These are phyloP conservation scores for Procambarus virginalis DNA, from an alignment of 1,140 invertebrate species.

Conservation along the genomic window DNA sequence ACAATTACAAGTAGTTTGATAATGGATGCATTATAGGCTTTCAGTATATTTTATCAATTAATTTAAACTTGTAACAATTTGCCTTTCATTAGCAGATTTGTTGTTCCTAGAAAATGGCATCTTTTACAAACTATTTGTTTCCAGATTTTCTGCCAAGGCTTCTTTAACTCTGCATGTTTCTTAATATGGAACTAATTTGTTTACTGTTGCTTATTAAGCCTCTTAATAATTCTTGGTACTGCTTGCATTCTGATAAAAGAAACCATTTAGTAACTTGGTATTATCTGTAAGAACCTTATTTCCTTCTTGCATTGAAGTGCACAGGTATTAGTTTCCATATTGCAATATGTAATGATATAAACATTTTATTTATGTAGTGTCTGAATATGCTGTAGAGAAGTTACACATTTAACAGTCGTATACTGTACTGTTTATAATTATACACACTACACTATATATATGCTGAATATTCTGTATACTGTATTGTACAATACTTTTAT, in stretches of 20 bases:
- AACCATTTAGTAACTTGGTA: background rate
- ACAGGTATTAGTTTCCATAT: no score
- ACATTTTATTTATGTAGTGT: no score
- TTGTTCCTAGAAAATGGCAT: background rate
- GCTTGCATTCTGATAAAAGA: background rate
- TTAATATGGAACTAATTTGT: background rate
- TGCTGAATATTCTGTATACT: no score
- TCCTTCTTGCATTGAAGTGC: no score
- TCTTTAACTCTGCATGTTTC: background rate
- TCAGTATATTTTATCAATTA: background rate
- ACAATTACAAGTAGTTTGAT: background rate
- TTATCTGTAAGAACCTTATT: background rate
- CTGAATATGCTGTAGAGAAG: no score
- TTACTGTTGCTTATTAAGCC: background rate
- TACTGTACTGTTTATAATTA: no score
- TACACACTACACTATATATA: no score
- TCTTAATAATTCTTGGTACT: background rate
- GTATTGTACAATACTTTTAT: no score
- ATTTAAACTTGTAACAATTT: background rate
- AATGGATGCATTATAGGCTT: slow-evolving; percentile 3
- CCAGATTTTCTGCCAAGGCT: background rate
- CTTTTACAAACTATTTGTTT: background rate
- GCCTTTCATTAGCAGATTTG: background rate
- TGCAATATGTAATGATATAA: no score
- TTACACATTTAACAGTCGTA: no score